Evolutionary conservation across 2,113 vertebrate species (phyloP).

Genomic region (Tinamus guttatus): DNA sequence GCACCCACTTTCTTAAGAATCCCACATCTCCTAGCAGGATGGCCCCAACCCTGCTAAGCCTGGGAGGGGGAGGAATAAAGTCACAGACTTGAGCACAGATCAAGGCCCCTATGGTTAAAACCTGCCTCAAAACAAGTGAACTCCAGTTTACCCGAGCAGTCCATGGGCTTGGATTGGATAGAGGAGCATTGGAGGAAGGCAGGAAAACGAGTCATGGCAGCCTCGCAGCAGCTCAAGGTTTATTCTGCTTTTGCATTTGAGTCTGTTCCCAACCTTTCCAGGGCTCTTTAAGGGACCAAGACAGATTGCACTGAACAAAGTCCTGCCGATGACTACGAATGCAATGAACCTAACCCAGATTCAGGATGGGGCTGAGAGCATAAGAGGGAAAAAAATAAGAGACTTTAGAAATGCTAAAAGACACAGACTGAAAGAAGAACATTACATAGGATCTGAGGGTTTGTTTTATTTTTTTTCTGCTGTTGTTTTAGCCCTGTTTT

Average conservation of each 20-base stretch:
- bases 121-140: neutral
- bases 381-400: neutral
- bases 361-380: neutral
- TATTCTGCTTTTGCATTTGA: neutral
- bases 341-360: rapidly evolving
- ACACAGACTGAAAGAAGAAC: neutral
- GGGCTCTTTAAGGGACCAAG: neutral
- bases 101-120: neutral
- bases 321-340: neutral
- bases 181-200: neutral
- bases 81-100: neutral
- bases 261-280: neutral
- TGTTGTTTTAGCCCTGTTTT: neutral
- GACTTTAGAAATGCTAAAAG: neutral
- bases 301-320: rapidly evolving
- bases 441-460: rapidly evolving
- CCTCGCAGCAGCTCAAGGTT: neutral
- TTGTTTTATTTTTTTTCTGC: too few relatives aligned
- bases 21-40: rapidly evolving
- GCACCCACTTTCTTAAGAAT: neutral
- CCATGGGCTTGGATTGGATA: neutral
- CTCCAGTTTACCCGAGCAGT: neutral
- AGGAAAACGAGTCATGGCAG: neutral
- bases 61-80: neutral
- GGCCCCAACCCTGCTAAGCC: rapidly evolving